A percentile compares a stretch with the other conserved stretches of the same genome.
Conservation (phyloP, 2,888 invertebrate genomes). For the Cryptocephalus moraei region DNA sequence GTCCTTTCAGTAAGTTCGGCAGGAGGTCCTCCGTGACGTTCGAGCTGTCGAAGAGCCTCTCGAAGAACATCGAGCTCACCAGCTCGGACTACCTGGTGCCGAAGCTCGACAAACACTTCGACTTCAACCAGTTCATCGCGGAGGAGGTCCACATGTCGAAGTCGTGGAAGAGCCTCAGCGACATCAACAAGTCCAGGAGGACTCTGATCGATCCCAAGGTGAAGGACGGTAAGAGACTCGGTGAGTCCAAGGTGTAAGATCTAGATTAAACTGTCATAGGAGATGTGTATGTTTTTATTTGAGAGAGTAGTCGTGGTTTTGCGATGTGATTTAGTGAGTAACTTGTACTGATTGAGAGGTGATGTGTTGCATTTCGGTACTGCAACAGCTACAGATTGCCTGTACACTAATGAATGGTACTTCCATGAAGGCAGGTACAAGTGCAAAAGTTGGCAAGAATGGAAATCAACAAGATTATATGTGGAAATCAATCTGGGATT, state of each 20-base stretch:
- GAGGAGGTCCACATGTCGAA: conserved; percentile 14
- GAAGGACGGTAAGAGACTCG: background rate
- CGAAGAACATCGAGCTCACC: conserved; percentile 19
- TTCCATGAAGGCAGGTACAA: too few species aligned
- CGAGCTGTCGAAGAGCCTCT: conserved; percentile 17
- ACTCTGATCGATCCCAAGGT: background rate
- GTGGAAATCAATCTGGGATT: too few species aligned
- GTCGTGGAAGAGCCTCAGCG: conserved; percentile 26
- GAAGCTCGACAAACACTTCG: conserved; percentile 17
- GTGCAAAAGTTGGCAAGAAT: too few species aligned
- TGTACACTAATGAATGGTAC: too few species aligned
- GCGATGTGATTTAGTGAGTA: too few species aligned
- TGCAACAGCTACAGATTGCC: too few species aligned
- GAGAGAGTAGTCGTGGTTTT: too few species aligned
- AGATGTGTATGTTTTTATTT: too few species aligned
- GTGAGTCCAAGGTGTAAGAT: conserved; percentile 6
- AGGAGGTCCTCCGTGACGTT: conserved; percentile 25
- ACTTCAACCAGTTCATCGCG: conserved; percentile 14
- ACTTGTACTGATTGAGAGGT: too few species aligned
- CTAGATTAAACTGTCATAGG: too few species aligned
- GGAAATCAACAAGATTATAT: too few species aligned
- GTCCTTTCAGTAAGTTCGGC: conserved; percentile 25
- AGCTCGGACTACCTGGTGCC: conserved; percentile 24
- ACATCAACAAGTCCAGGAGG: conserved; percentile 23
- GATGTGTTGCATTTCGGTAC: too few species aligned